Percentiles rank a stretch among this genome's conserved stretches.
Evolutionary conservation across 1,140 invertebrate genomes (phyloP).

Genomic region (Schmidtea mediterranea): DNA sequence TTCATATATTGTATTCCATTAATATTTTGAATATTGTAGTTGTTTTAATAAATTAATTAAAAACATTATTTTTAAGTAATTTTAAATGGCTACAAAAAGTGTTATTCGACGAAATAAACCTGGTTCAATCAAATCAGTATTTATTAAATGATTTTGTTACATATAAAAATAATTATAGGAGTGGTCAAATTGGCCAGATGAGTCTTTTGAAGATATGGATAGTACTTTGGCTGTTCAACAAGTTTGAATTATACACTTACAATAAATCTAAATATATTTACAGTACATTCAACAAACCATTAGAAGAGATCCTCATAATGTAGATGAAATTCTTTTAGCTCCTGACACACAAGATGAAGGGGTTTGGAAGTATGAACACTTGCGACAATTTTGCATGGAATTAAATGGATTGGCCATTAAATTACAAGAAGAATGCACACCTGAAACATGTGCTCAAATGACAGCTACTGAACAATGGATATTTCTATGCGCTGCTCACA

Average conservation of each 20-base stretch:
- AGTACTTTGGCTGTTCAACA: slow-evolving; percentile 90
- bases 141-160: too few relatives aligned
- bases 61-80: too few relatives aligned
- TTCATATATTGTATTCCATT: too few relatives aligned
- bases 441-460: slow-evolving; percentile 90
- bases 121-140: too few relatives aligned
- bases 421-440: slow-evolving; percentile 59
- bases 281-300: slow-evolving; percentile 89
- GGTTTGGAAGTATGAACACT: slow-evolving; percentile 98
- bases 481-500: slow-evolving; percentile 94
- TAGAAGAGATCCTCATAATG: slow-evolving; percentile 59
- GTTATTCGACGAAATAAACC: too few relatives aligned
- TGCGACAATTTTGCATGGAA: slow-evolving; percentile 96
- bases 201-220: slow-evolving; percentile 97
- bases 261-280: slow-evolving; percentile 8
- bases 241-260: slow-evolving; percentile 11
- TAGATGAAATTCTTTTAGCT: slow-evolving; percentile 72
- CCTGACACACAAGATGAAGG: slow-evolving; percentile 91
- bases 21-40: too few relatives aligned
- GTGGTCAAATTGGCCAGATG: slow-evolving; percentile 86
- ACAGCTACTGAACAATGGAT: slow-evolving; percentile 99
- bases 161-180: slow-evolving; percentile 19
- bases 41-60: too few relatives aligned
- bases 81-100: too few relatives aligned
- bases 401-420: slow-evolving; percentile 77